Base-by-base conservation (phyloP, 1,140 invertebrate genomes). In the Drosophila albomicans region DNA sequence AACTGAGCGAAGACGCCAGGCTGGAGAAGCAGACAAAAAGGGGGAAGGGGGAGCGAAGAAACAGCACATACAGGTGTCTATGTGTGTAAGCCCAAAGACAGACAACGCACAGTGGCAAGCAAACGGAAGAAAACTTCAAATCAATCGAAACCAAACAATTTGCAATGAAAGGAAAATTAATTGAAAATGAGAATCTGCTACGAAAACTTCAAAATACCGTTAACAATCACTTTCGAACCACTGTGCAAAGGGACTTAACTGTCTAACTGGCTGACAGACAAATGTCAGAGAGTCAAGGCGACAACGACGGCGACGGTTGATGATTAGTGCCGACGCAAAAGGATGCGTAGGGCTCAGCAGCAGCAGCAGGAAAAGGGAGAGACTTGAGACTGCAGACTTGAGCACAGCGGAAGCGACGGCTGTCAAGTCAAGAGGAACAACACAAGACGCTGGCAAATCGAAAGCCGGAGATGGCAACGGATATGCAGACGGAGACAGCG, bases 241-340 rank as follows among this genome's bases (percentile, higher is more conserved):
- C 6, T 65, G 68, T 75, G 54, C 52, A 41, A 15, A 48, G 51
- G 46, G 43, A 65, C 20, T 25, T 25, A 54, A 43, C 58, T 51
- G 72, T 6, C 51, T 73, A 46, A 13, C 41, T 38, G 35, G 7
- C 41, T 15, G 51, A 32, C 51, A 54, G 51, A 75, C 80, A 85
- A 76, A 86, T 82, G 82, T 87, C 84, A 88, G 84, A 78, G 82
- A 80, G 59, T 68, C 75, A 74, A 80, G 81, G 69, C 78, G 57
- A 64, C 58, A 32, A 25, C 20, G 20, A 25, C 20, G 20, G 20
- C 52, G 43, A 54, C 57, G 68, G 68, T 62, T 63, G 56, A 72
- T 76, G 74, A 73, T 72, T 76, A 72, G 69, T 62, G 62, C 56
- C 46, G 30, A 15, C 41, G 25, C 3, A 13, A 10, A 25, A 57